Conservation (phyloP, 2,888 invertebrate species). For the Drepanosiphum platanoidis region DNA sequence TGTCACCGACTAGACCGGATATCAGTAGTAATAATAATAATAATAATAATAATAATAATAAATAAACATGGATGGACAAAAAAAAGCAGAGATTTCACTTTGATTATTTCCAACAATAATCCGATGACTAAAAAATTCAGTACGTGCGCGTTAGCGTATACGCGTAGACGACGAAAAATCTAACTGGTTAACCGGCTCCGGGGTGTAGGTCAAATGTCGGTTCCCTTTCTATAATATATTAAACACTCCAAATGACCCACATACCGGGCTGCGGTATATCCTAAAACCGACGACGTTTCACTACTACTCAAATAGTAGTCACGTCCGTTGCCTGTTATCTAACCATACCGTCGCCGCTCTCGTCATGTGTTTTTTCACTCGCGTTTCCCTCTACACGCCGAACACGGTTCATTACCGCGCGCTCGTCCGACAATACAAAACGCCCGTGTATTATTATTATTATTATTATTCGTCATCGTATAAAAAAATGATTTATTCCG, state of each 20-base stretch:
- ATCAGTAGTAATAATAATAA: conserved; percentile 29
- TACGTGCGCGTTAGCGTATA: background rate
- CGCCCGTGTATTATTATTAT: background rate
- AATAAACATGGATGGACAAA: conserved; percentile 15
- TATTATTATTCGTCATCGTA: conserved; percentile 17
- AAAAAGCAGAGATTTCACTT: conserved; percentile 28
- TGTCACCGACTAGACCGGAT: conserved; percentile 23
- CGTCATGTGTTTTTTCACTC: background rate
- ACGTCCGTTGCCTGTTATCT: conserved; percentile 53
- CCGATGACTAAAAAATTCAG: background rate
- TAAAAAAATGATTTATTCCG: conserved; percentile 2
- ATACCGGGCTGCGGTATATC: conserved; percentile 10
- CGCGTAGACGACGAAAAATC: conserved; percentile 25
- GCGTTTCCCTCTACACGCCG: background rate
- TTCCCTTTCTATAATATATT: conserved; percentile 47
- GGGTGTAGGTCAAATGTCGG: conserved; percentile 57
- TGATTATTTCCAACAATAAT: conserved; percentile 27
- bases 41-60: conserved; percentile 8
- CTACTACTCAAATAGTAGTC: conserved; percentile 19
- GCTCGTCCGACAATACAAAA: background rate
- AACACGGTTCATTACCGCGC: background rate
- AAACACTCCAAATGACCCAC: conserved; percentile 36
- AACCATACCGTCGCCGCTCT: background rate
- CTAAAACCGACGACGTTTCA: conserved; percentile 44
- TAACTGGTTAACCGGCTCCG: conserved; percentile 46